These are phyloP conservation scores for Drosophila takahashii DNA, from an alignment of 1,140 invertebrate genomes.

Conservation along the genomic window DNA sequence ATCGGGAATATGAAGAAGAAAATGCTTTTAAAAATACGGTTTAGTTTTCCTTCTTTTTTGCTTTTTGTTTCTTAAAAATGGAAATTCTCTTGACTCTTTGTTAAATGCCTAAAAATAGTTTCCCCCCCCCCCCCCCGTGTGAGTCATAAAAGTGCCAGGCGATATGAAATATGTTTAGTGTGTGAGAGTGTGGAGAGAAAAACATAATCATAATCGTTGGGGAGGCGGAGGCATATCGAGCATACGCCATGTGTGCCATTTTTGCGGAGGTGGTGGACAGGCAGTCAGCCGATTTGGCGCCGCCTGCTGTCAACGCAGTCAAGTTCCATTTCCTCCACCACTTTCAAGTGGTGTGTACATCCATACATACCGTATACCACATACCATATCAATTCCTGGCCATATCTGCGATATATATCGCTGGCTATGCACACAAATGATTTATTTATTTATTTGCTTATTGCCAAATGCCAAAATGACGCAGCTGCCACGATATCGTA, in stretches of 20 bases:
- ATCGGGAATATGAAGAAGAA: conserved; percentile 22
- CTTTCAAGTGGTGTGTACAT: conserved; percentile 57
- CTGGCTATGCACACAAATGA: conserved; percentile 68
- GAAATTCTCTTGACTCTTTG: conserved; percentile 24
- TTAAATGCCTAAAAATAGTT: conserved; percentile 60
- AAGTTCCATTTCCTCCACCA: conserved; percentile 63
- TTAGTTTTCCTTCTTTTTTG: background rate
- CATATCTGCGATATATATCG: conserved; percentile 55
- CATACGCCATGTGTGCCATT: conserved; percentile 65
- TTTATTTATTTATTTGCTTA: conserved; percentile 82
- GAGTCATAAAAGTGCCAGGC: conserved; percentile 31
- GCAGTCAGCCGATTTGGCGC: conserved; percentile 60
- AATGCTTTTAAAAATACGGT: conserved; percentile 64
- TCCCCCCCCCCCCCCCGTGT: too few species aligned
- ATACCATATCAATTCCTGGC: conserved; percentile 18
- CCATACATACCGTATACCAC: conserved; percentile 3
- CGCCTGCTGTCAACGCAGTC: conserved; percentile 49
- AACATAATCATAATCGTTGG: conserved; percentile 29
- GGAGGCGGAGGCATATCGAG: conserved; percentile 55
- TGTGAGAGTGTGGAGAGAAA: background rate
- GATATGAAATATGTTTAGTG: conserved; percentile 55
- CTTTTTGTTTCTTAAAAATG: conserved; percentile 36
- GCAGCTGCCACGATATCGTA: conserved; percentile 62
- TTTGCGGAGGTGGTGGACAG: background rate
- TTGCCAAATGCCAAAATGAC: conserved; percentile 72